Conservation (phyloP, 2,888 invertebrate species). For the Drosophila limbata region DNA sequence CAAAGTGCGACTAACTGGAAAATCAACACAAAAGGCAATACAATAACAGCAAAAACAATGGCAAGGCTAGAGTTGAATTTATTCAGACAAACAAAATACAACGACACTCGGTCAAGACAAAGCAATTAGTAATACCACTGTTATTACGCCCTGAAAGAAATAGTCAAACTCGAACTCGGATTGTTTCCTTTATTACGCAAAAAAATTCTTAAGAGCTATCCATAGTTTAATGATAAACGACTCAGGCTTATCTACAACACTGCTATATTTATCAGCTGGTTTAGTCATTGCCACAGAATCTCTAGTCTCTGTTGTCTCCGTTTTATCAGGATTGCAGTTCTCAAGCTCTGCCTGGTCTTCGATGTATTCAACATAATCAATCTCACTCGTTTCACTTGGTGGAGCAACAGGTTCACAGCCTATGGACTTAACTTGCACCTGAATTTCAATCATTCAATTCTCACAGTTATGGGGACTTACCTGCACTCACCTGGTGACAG, state of each 20-base stretch:
- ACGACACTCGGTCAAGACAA: slow-evolving; percentile 36
- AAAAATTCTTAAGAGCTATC: not conserved
- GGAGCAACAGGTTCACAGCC: not conserved
- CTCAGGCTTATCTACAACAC: not conserved
- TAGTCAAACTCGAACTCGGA: slow-evolving; percentile 1
- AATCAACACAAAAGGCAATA: slow-evolving; percentile 59
- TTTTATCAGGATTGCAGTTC: not conserved
- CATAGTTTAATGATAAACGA: not conserved
- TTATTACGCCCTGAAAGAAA: not conserved
- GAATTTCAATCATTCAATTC: not conserved
- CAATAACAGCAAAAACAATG: slow-evolving; percentile 29
- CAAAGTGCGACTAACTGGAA: slow-evolving; percentile 60
- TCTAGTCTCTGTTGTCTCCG: too few species aligned
- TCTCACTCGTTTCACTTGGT: not conserved
- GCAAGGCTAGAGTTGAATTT: slow-evolving; percentile 33
- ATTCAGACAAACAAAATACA: slow-evolving; percentile 25
- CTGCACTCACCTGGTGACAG: not conserved
- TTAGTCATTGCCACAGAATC: too few species aligned
- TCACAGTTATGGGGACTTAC: not conserved
- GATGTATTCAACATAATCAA: not conserved
- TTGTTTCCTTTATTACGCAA: slow-evolving; percentile 9
- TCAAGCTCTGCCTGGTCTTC: not conserved
- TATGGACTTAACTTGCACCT: not conserved
- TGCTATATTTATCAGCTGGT: not conserved
- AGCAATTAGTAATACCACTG: slow-evolving; percentile 38